Evolutionary conservation across 2,113 vertebrate genomes (phyloP).

Genomic region (Ictidomys tridecemlineatus): DNA sequence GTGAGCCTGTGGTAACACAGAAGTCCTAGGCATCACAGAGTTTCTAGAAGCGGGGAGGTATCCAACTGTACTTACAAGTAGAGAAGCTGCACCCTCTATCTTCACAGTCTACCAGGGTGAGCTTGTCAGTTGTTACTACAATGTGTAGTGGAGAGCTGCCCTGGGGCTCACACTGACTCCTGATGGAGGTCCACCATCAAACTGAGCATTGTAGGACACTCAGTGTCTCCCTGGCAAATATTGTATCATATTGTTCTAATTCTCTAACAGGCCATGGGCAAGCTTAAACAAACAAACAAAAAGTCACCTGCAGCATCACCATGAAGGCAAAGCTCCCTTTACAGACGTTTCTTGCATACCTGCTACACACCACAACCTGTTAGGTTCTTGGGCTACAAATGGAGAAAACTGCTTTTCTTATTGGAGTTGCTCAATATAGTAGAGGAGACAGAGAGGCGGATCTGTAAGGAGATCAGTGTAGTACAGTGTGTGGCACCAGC

Average conservation of each 20-base stretch:
- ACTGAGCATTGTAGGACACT: not conserved
- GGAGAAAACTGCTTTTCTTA: not conserved
- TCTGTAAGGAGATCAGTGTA: not conserved
- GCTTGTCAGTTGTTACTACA: not conserved
- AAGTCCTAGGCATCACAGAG: not conserved
- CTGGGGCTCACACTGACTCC: not conserved
- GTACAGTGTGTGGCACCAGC: not conserved
- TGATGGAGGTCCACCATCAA: not conserved
- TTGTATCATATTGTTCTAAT: not conserved
- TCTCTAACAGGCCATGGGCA: not conserved
- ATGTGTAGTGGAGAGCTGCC: rapidly evolving
- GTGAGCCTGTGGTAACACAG: not conserved
- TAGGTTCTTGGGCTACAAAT: not conserved
- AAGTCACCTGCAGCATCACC: not conserved
- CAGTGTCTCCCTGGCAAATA: not conserved
- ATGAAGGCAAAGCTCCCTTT: not conserved
- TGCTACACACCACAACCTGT: not conserved
- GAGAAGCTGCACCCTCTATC: not conserved
- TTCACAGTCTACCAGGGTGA: not conserved
- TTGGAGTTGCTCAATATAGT: not conserved
- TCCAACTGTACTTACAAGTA: rapidly evolving
- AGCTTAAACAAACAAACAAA: not conserved
- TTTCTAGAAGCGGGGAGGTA: not conserved
- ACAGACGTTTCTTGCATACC: not conserved
- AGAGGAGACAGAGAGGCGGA: not conserved